Percentiles rank a stretch among this genome's conserved stretches.
phyloP scores from a whole-genome alignment of 2,113 vertebrate species.

The Pithys albifrons region DNA sequence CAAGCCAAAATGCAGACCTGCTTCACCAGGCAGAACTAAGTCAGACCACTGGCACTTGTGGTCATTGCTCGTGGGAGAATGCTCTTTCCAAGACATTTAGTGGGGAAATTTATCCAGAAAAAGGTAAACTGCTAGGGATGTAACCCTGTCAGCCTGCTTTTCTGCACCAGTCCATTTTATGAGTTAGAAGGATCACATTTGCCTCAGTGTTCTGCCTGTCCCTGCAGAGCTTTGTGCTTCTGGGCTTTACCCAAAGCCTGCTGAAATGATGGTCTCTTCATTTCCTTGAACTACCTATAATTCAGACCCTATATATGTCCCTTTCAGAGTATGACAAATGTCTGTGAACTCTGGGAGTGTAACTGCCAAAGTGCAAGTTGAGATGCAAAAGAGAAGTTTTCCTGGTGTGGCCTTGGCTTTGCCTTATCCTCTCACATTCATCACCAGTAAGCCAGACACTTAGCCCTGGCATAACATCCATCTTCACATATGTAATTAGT shows the following conservation, averaged over 20 bases:
- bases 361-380: not conserved
- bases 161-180: not conserved
- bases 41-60: not conserved
- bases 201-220: not conserved
- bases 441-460: conserved; percentile 18
- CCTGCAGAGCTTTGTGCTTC: not conserved
- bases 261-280: not conserved
- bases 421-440: conserved; percentile 3
- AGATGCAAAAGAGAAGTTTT: not conserved
- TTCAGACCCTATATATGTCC: not conserved
- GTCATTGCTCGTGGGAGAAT: not conserved
- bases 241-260: not conserved
- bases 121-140: not conserved
- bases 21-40: not conserved
- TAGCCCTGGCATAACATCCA: conserved; percentile 23
- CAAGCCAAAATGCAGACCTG: not conserved
- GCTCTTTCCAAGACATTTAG: not conserved
- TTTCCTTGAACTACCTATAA: not conserved
- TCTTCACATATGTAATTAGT: conserved; percentile 57
- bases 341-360: not conserved
- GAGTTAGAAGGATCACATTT: not conserved
- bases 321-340: not conserved
- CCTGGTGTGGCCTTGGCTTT: conserved; percentile 23
- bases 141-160: not conserved
- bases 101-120: not conserved